Evolutionary conservation across 2,888 invertebrate genomes (phyloP), one percentile per base, ranked within the genome.

Genomic region (Galeruca laticollis): DNA sequence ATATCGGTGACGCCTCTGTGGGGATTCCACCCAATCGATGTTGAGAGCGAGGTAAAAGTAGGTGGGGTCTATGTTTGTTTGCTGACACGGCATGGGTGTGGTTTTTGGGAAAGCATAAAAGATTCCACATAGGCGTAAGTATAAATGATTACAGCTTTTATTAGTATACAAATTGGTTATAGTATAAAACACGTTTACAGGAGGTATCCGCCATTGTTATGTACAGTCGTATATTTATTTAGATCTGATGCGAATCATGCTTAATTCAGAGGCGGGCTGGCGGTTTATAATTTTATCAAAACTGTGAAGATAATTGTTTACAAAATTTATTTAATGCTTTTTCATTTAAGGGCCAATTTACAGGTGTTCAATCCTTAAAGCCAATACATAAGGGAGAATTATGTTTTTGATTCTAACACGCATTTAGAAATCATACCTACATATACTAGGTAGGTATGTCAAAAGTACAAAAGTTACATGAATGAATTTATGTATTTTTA

Each of bases 41-140:
- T 40, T 11, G 47, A n/a, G 61, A 33, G 33, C 64, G 70, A 62
- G 70, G 69, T 60, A 54, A 61, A 37, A 54, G 60, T 26, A 65
- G 72, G 70, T 73, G 75, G 69, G 75, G 77, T 76, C 70, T 70
- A 61, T 64, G 75, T 74, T 77, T 78, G 78, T 78, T 79, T 79
- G 76, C 75, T 68, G 74, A 78, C 76, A 76, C 60, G 69, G 65
- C 51, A 61, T 73, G 76, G 78, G 78, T 75, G 78, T 77, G 78
- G 78, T 78, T 72, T 76, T 70, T 72, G 68, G 60, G 64, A 70
- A 68, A 63, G 73, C 63, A 51, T 56, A 70, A 70, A 65, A 68
- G 70, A 70, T 60, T 69, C 66, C 52, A 59, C 68, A 71, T 64
- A 75, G 61, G 68, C 70, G 74, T 70, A 74, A 74, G 74, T 73